Evolutionary conservation across 2,113 vertebrate species (phyloP), one percentile per base, ranked within the genome.

Genomic region (Xiphias gladius): DNA sequence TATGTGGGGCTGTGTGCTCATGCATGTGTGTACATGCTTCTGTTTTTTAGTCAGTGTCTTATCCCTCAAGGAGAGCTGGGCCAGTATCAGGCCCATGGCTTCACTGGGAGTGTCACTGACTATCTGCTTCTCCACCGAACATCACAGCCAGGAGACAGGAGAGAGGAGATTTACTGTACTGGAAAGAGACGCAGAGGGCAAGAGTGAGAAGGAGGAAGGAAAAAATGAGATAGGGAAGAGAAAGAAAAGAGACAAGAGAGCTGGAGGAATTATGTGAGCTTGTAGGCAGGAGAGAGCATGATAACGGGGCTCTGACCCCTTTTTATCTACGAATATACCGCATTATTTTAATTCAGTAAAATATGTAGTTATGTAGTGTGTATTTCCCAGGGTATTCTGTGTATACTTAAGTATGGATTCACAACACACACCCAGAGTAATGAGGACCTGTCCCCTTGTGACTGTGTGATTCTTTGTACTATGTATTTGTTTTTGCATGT

Each of bases 61-160:
- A 24, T 76, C 69, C 72, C 67, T 50, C 32, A 65, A 41, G 46
- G 54, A 67, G 32, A 75, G n/a, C 37, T 26, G 57, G 66, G 73
- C 69, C 62, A 75, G 65, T 78, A 50, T 79, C 73, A 65, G 69
- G 72, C 71, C 1, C 11, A 57, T 9, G 6, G 55, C 73, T 79
- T 89, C 39, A 24, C 79, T 87, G 37, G 52, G 50, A 75, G 58
- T 84, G 77, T 81, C 83, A 79, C 73, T 76, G 76, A 79, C 63
- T 73, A 73, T 83, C 69, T 82, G 74, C 73, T 79, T 77, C 59
- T 82, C 66, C 43, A 68, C 30, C 35, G 4, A 84, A 61, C 77
- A 63, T 67, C 26, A 61, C 50, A 58, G 64, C 41, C 67, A 82
- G 17, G 41, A 83, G 65, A 87, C 64, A 67, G 43, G 16, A 79